Conservation (phyloP, 2,113 vertebrate genomes). For the Anarhynchus alexandrinus region DNA sequence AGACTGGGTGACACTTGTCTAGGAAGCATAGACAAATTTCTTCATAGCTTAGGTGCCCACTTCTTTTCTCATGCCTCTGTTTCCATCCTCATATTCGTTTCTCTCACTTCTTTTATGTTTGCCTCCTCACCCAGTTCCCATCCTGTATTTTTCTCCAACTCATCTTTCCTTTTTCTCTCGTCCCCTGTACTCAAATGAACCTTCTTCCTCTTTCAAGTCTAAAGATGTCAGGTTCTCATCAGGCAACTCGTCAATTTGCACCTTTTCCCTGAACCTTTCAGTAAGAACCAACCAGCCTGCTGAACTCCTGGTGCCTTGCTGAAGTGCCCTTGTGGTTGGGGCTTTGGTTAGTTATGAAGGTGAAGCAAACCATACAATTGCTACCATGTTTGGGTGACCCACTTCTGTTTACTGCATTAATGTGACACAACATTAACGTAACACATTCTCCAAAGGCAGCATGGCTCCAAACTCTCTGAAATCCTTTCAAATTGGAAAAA, state of each 20-base stretch:
- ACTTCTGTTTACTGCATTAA: not conserved
- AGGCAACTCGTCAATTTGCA: not conserved
- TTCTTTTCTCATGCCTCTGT: not conserved
- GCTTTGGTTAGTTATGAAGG: not conserved
- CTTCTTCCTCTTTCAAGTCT: not conserved
- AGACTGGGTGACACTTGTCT: not conserved
- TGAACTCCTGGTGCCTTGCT: not conserved
- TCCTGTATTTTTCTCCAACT: not conserved
- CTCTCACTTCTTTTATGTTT: not conserved
- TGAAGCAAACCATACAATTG: not conserved
- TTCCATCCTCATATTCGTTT: not conserved
- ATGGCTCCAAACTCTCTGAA: not conserved
- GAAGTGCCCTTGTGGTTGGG: not conserved
- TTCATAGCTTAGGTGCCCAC: not conserved
- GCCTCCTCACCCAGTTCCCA: not conserved
- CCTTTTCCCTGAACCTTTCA: not conserved
- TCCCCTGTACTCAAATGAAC: not conserved
- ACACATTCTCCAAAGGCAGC: not conserved
- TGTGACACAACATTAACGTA: not conserved
- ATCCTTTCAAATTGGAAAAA: not conserved
- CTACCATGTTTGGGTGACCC: not conserved
- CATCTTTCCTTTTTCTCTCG: not conserved
- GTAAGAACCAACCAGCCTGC: rapidly evolving
- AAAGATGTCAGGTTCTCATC: not conserved
- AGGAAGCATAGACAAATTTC: not conserved